phyloP scores from a whole-genome alignment of 23 tunicate genomes.

The Pegea sp. region DNA sequence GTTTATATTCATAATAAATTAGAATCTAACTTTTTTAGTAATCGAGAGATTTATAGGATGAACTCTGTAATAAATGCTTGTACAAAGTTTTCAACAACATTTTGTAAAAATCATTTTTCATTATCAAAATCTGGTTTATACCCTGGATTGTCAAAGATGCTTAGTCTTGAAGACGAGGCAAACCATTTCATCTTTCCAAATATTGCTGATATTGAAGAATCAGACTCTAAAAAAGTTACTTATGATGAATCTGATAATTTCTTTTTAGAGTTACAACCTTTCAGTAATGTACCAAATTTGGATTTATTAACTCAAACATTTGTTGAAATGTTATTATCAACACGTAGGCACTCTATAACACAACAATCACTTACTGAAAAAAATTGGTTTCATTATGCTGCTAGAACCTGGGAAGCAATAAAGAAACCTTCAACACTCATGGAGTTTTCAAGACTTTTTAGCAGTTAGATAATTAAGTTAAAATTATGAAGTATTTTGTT shows the following conservation, averaged over 20 bases:
- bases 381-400: conserved; percentile 92
- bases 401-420: conserved; percentile 83
- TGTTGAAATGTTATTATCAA: conserved; percentile 63
- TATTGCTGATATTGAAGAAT: conserved; percentile 10
- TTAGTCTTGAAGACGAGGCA: conserved; percentile 15
- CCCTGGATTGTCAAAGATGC: conserved; percentile 23
- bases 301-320: conserved; percentile 15
- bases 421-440: conserved; percentile 12
- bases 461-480: too few relatives aligned
- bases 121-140: conserved; percentile 23
- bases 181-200: conserved; percentile 47
- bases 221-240: conserved; percentile 32
- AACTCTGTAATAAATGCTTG: conserved; percentile 27
- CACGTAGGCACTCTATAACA: conserved; percentile 43
- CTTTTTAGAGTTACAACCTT: conserved; percentile 8
- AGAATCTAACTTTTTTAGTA: conserved; percentile 36
- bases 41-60: conserved; percentile 26
- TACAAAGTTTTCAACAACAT: conserved; percentile 23
- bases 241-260: conserved; percentile 23
- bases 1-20: conserved; percentile 68
- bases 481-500: too few relatives aligned
- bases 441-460: not conserved
- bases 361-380: conserved; percentile 52
- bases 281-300: conserved; percentile 27
- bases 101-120: conserved; percentile 36